Percentiles rank a stretch among this genome's conserved stretches.
Evolutionary conservation across 2,113 vertebrate genomes (phyloP).

Genomic region (Clinocottus analis): DNA sequence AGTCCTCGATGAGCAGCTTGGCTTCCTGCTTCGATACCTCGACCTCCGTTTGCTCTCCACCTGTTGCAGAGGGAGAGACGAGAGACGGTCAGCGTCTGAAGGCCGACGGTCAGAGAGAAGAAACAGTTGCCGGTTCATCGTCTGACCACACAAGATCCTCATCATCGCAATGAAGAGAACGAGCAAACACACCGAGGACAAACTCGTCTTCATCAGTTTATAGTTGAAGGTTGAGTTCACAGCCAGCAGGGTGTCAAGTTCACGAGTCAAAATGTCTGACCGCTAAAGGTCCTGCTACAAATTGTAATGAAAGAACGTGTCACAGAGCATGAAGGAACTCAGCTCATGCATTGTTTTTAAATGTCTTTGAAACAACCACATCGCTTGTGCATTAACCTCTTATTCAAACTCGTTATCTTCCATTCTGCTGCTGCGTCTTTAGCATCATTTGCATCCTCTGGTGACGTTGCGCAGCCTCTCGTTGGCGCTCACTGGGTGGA

Average conservation of each 20-base stretch:
- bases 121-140: background rate
- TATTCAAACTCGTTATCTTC: background rate
- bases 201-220: too few species aligned
- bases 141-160: background rate
- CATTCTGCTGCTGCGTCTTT: background rate
- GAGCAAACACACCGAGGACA: too few species aligned
- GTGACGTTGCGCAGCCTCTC: too few species aligned
- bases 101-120: background rate
- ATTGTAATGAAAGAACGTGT: background rate
- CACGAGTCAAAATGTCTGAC: too few species aligned
- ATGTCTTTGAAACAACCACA: background rate
- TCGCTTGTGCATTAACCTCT: background rate
- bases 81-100: background rate
- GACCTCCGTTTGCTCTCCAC: conserved; percentile 65
- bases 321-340: background rate
- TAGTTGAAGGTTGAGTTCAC: too few species aligned
- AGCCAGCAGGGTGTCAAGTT: too few species aligned
- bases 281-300: background rate
- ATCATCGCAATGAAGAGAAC: background rate
- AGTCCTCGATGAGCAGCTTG: conserved; percentile 72
- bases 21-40: conserved; percentile 69
- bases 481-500: too few species aligned
- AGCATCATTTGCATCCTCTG: too few species aligned
- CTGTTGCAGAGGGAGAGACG: conserved; percentile 28
- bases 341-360: too few species aligned